Percentiles rank a stretch among this genome's conserved stretches.
These are phyloP conservation scores for Macrosoma leucophasiata DNA, from an alignment of 2,888 invertebrate species.

Conservation along the genomic window DNA sequence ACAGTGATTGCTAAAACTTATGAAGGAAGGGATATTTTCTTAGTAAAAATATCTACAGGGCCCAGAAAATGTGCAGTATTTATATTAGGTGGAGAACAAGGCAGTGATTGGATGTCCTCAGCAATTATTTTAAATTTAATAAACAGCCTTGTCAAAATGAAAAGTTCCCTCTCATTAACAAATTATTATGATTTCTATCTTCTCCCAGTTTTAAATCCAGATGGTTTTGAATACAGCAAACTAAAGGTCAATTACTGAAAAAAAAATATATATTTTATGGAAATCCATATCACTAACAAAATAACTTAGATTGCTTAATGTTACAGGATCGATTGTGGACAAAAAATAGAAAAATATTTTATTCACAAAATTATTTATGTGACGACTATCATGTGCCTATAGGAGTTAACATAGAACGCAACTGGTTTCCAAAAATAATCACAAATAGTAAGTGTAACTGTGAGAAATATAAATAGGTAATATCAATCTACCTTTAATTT, in stretches of 20 bases:
- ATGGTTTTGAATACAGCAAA: constrained; percentile 54
- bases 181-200: constrained; percentile 49
- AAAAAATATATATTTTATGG: background rate
- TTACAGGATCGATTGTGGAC: constrained; percentile 51
- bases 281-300: no score
- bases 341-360: constrained; percentile 47
- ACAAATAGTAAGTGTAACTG: constrained; percentile 13
- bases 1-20: constrained; percentile 42
- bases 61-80: constrained; percentile 40
- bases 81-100: constrained; percentile 56
- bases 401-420: constrained; percentile 55
- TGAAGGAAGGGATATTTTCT: constrained; percentile 45
- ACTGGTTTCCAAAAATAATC: constrained; percentile 39
- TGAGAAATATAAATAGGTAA: constrained; percentile 1
- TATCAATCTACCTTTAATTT: no score
- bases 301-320: no score
- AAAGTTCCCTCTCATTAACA: constrained; percentile 26
- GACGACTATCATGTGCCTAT: constrained; percentile 27
- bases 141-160: constrained; percentile 31
- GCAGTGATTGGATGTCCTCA: constrained; percentile 53
- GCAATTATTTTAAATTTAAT: constrained; percentile 46
- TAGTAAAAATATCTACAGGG: constrained; percentile 40
- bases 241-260: constrained; percentile 32
- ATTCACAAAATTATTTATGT: constrained; percentile 39
- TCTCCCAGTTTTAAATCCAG: constrained; percentile 58